Percentiles rank a stretch among this genome's conserved stretches.
Conservation (phyloP, 2,888 invertebrate species). For the Plemyria rubiginata region DNA sequence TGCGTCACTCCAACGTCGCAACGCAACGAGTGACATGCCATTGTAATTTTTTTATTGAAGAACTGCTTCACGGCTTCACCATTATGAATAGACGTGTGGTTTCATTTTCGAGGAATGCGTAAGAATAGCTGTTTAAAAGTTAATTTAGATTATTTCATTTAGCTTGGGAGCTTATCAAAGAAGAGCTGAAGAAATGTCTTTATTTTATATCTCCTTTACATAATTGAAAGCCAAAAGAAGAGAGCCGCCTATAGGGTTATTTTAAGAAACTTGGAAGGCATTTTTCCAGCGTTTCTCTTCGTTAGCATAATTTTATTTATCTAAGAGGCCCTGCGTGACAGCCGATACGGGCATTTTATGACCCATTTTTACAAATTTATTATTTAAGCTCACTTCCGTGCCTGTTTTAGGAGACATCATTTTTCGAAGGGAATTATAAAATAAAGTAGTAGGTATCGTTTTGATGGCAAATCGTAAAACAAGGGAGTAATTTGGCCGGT, state of each 20-base stretch:
- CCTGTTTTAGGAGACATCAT: constrained; percentile 18
- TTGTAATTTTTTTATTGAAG: too few species aligned
- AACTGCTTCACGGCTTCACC: too few species aligned
- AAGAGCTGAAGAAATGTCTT: neutral
- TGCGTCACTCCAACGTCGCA: too few species aligned
- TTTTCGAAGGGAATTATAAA: constrained; percentile 9
- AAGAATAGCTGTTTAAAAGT: too few species aligned
- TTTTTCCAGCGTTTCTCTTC: constrained; percentile 36
- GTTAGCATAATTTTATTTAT: constrained; percentile 45
- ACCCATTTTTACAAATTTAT: constrained; percentile 37
- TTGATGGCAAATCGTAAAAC: constrained; percentile 24
- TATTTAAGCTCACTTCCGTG: constrained; percentile 32
- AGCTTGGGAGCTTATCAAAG: neutral
- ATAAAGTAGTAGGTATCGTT: neutral
- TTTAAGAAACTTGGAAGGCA: constrained; percentile 31
- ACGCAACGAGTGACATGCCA: too few species aligned
- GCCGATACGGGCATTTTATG: constrained; percentile 37
- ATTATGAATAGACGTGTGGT: too few species aligned
- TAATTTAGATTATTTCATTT: too few species aligned
- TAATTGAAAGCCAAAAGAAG: constrained; percentile 23
- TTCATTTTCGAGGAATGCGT: too few species aligned
- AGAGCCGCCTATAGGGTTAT: constrained; percentile 21
- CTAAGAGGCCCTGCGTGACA: constrained; percentile 37
- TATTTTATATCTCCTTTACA: constrained; percentile 15
- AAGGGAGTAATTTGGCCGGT: constrained; percentile 3